These are phyloP conservation scores for Scophthalmus maximus DNA, from an alignment of 2,113 vertebrate genomes.

Conservation along the genomic window DNA sequence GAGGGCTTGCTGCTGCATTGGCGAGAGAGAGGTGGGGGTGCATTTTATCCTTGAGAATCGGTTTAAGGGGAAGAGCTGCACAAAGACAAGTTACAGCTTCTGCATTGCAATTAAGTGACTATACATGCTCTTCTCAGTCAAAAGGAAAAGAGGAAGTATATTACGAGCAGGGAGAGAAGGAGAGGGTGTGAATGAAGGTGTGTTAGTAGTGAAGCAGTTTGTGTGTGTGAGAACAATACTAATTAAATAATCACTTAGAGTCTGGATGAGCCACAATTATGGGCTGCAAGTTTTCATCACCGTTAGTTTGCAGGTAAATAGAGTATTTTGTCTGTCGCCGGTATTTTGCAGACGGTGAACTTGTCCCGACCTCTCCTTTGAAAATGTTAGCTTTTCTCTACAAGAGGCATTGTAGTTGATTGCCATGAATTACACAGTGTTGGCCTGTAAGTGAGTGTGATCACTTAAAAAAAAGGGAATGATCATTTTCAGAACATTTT, in stretches of 20 bases:
- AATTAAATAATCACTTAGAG: slow-evolving; percentile 77
- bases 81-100: slow-evolving; percentile 50
- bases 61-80: slow-evolving; percentile 43
- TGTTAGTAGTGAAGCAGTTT: slow-evolving; percentile 38
- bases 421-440: slow-evolving; percentile 44
- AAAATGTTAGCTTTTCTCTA: slow-evolving; percentile 34
- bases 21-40: slow-evolving; percentile 28
- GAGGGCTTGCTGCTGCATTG: slow-evolving; percentile 21
- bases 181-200: slow-evolving; percentile 52
- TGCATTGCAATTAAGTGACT: slow-evolving; percentile 65
- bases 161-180: slow-evolving; percentile 26
- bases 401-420: slow-evolving; percentile 45
- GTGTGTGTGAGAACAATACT: slow-evolving; percentile 47
- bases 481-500: background rate
- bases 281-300: slow-evolving; percentile 64
- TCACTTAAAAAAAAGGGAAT: background rate
- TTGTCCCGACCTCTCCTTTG: slow-evolving; percentile 43
- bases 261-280: slow-evolving; percentile 66
- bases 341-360: slow-evolving; percentile 54
- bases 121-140: slow-evolving; percentile 44
- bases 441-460: background rate
- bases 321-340: slow-evolving; percentile 56
- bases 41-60: slow-evolving; percentile 65
- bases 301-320: slow-evolving; percentile 72
- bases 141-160: slow-evolving; percentile 26